Conservation (phyloP, 37 sponge, comb jelly and placozoan genomes). For the Crambe crambe region DNA sequence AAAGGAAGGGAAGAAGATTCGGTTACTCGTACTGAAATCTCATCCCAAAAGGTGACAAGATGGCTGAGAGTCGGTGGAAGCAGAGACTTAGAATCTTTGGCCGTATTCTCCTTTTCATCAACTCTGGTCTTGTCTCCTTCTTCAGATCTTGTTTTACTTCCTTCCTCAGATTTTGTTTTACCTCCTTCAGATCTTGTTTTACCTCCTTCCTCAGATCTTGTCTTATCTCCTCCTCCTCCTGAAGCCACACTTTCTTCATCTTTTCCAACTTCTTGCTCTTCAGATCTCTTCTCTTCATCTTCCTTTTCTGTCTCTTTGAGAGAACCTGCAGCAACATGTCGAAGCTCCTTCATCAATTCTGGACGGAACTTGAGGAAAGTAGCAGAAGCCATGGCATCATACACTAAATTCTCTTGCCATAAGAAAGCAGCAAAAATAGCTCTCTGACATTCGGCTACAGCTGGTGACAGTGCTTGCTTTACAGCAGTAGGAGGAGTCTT, state of each 20-base stretch:
- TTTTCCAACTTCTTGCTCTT: background rate
- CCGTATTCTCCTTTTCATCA: background rate
- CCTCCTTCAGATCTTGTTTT: background rate
- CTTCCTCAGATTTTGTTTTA: background rate
- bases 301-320: conserved; percentile 5
- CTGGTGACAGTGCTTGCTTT: conserved; percentile 83
- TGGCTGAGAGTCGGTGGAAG: conserved; percentile 80
- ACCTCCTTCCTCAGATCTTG: background rate
- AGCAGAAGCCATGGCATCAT: conserved; percentile 93
- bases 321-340: background rate
- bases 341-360: conserved; percentile 60
- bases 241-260: background rate
- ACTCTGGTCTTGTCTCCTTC: background rate
- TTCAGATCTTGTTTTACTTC: background rate
- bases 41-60: conserved; percentile 85
- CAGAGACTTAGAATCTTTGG: background rate
- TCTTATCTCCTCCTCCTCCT: background rate
- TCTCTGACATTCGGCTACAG: conserved; percentile 87
- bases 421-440: conserved; percentile 93
- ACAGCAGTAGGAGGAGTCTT: background rate
- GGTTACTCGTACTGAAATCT: conserved; percentile 63
- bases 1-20: conserved; percentile 42
- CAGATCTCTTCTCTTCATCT: conserved; percentile 23
- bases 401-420: conserved; percentile 93
- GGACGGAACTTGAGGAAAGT: conserved; percentile 91